phyloP scores from a whole-genome alignment of 2,113 vertebrate species.

The Grallaria varia region DNA sequence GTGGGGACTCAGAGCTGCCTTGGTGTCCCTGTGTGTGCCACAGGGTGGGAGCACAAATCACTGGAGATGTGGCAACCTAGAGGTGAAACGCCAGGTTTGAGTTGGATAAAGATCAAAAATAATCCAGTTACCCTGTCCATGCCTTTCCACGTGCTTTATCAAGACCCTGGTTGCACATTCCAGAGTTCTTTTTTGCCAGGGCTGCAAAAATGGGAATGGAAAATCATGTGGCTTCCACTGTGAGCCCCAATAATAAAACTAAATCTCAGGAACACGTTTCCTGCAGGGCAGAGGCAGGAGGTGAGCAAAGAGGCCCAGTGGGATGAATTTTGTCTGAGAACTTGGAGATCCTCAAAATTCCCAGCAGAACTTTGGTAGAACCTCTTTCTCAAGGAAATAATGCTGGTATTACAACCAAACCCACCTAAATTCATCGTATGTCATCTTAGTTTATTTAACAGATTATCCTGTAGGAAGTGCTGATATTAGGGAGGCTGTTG shows the following conservation, averaged over 20 bases:
- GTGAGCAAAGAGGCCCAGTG: not conserved
- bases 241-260: not conserved
- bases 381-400: not conserved
- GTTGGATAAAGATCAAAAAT: not conserved
- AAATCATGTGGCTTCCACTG: not conserved
- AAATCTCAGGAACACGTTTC: not conserved
- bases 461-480: not conserved
- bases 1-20: not conserved
- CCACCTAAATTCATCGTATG: not conserved
- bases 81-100: not conserved
- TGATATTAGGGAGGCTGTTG: not conserved
- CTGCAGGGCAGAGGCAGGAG: not conserved
- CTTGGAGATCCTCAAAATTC: not conserved
- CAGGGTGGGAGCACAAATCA: not conserved
- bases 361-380: not conserved
- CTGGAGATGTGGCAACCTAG: not conserved
- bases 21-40: fast-evolving
- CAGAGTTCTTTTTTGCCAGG: not conserved
- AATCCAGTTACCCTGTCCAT: not conserved
- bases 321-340: not conserved
- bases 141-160: not conserved
- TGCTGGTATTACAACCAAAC: not conserved
- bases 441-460: not conserved
- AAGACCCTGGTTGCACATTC: not conserved
- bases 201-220: not conserved